Conservation (phyloP, 1,140 invertebrate genomes). For the Drosophila triauraria region DNA sequence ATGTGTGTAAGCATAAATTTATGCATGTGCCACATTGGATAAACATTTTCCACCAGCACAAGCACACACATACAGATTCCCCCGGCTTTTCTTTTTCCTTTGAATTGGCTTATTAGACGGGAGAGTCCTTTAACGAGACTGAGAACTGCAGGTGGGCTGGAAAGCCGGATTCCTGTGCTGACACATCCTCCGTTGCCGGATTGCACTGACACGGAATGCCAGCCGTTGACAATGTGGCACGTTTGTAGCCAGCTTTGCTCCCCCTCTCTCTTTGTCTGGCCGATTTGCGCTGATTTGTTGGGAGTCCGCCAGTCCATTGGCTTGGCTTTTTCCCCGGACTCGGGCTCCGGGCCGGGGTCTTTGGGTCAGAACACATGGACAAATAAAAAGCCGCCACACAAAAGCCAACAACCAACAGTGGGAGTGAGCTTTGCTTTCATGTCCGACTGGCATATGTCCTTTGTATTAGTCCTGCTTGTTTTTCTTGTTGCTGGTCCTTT, state of each 20-base stretch:
- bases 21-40: conserved; percentile 71
- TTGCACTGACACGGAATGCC: conserved; percentile 41
- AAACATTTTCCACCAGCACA: conserved; percentile 56
- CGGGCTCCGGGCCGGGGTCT: conserved; percentile 36
- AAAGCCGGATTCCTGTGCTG: conserved; percentile 14
- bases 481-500: conserved; percentile 24
- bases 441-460: conserved; percentile 75
- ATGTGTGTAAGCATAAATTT: conserved; percentile 59
- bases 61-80: neutral
- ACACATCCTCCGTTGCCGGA: conserved; percentile 19
- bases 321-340: conserved; percentile 64
- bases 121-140: conserved; percentile 41
- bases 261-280: conserved; percentile 42
- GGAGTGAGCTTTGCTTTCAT: conserved; percentile 59
- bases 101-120: conserved; percentile 77
- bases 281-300: conserved; percentile 81
- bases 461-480: conserved; percentile 47
- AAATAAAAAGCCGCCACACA: conserved; percentile 62
- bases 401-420: conserved; percentile 35
- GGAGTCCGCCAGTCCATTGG: conserved; percentile 58
- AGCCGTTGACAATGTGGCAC: conserved; percentile 31
- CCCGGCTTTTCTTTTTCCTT: conserved; percentile 30
- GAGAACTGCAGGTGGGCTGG: conserved; percentile 32
- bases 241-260: conserved; percentile 34
- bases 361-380: conserved; percentile 61